Base-by-base conservation (phyloP, 2,888 invertebrate genomes). In the Parnassius glacialis region DNA sequence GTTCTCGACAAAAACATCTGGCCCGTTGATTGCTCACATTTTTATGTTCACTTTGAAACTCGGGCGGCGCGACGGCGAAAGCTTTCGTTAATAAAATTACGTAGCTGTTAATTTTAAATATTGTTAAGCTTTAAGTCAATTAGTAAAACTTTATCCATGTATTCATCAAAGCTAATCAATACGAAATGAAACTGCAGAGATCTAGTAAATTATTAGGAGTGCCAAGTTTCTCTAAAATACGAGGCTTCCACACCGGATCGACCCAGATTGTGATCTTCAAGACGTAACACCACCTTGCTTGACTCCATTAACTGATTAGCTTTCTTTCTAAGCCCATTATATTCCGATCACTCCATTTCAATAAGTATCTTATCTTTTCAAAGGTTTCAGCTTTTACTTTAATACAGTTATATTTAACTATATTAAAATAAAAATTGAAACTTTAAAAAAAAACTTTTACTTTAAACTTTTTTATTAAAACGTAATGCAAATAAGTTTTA, bases 31-130 rank as follows among this genome's bases (percentile, higher is more conserved):
- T 87, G 86, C 83, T 84, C 80, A 81, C 84, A 83, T 86, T 87
- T 87, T 88, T 87, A 89, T 85, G 85, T 79, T 84, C 84, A 85
- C 85, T 87, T 84, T 81, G 81, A 79, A 83, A 83, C 84, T 81
- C 74, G 57, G 59, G 58, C 61, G 63, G 68, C 72, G 65, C 60
- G 64, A 75, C 69, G 70, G 70, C 69, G 70, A 75, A 81, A 78
- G 77, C 48, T n/a, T 48, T 77, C 78, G 70, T 75, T 79, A 78
- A 81, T 61, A 42, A 13, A 45, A 45, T 12, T 45, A 84, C 44
- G 25, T 25, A 57, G 9, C 12, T 43, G 9, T 41, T 53, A 47
- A 59, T 48, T 59, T 45, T n/a, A 20, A 53, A 48, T 59, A 42
- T 47, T 13, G 11, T 42, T 16, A 11, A 9, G 20, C 47, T 10